Percentiles rank a stretch among this genome's conserved stretches.
Conservation (phyloP, 2,888 invertebrate species). For the Emmelina monodactyla region DNA sequence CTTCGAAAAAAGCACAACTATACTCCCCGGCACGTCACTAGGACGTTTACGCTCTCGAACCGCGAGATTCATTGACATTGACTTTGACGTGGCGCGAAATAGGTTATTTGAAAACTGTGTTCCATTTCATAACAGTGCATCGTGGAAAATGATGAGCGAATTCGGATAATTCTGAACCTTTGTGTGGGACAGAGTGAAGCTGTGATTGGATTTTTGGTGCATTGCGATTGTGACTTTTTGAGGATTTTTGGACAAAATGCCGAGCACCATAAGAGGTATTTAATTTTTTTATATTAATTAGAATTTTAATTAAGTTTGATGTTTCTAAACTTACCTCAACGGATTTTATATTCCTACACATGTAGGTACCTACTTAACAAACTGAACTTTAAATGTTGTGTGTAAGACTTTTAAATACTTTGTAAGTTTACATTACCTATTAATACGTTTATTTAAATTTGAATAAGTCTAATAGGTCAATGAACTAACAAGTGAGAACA, state of each 20-base stretch:
- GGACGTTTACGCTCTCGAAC: slow-evolving; percentile 34
- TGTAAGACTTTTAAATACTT: too few relatives aligned
- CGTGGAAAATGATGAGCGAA: background rate
- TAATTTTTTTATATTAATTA: slow-evolving; percentile 13
- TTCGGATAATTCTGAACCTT: slow-evolving; percentile 5
- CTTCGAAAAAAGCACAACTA: slow-evolving; percentile 56
- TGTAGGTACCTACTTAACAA: too few relatives aligned
- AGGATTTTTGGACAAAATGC: slow-evolving; percentile 52
- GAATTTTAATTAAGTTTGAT: background rate
- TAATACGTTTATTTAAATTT: too few relatives aligned
- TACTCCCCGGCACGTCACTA: slow-evolving; percentile 41
- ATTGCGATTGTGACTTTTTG: slow-evolving; percentile 18
- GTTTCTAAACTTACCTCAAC: too few relatives aligned
- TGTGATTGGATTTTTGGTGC: slow-evolving; percentile 20
- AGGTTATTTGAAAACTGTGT: slow-evolving; percentile 3
- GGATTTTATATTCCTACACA: too few relatives aligned
- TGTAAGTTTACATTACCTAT: too few relatives aligned
- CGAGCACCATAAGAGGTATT: slow-evolving; percentile 62
- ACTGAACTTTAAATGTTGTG: too few relatives aligned
- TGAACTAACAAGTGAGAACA: too few relatives aligned
- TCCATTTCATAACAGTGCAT: background rate
- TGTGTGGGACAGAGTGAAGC: slow-evolving; percentile 17
- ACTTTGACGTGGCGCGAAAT: slow-evolving; percentile 31
- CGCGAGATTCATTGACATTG: slow-evolving; percentile 22
- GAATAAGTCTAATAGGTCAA: too few relatives aligned